Percentiles rank a stretch among this genome's conserved stretches.
phyloP scores from a whole-genome alignment of 2,797 vertebrate species.

The Mormyrus proboscirostris region DNA sequence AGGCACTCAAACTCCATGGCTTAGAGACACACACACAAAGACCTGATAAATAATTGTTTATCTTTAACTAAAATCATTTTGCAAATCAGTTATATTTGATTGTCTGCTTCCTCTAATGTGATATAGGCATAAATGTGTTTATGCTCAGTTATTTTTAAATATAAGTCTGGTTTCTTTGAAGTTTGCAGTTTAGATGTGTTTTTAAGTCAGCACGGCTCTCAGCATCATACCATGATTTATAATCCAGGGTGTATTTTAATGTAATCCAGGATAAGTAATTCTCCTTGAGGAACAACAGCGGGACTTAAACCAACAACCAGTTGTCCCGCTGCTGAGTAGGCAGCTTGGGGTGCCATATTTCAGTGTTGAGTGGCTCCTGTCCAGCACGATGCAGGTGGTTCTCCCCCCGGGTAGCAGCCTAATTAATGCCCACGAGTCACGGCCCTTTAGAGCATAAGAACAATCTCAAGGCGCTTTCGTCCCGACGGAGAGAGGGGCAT shows the following conservation, averaged over 20 bases:
- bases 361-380: not conserved
- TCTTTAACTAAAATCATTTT: not conserved
- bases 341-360: not conserved
- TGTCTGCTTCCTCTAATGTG: not conserved
- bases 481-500: not conserved
- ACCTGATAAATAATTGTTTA: not conserved
- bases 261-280: not conserved
- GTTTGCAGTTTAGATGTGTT: not conserved
- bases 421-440: conserved; percentile 33
- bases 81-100: not conserved
- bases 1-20: not conserved
- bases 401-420: conserved; percentile 26
- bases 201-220: not conserved
- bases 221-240: not conserved
- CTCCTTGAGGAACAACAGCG: not conserved
- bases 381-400: not conserved
- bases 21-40: not conserved
- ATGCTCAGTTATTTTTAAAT: not conserved
- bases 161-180: not conserved
- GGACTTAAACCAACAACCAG: not conserved
- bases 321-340: not conserved
- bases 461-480: conserved; percentile 37
- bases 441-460: conserved; percentile 35
- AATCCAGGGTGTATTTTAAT: not conserved
- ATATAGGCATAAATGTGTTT: not conserved